These are phyloP conservation scores for Theretra japonica DNA, from an alignment of 2,888 invertebrate species.

Conservation along the genomic window DNA sequence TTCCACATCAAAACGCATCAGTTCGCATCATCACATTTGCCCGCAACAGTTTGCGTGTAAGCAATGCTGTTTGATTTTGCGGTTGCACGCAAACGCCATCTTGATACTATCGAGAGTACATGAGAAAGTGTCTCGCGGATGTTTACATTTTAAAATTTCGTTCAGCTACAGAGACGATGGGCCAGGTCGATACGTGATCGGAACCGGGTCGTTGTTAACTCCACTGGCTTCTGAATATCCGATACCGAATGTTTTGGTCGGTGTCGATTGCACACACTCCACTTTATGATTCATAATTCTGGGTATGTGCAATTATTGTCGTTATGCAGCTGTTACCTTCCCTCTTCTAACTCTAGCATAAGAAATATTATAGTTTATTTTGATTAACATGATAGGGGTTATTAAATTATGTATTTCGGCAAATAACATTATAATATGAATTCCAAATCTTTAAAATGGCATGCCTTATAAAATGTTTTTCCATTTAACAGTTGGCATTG, in stretches of 20 bases:
- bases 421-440: no score
- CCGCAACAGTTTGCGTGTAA: constrained; percentile 55
- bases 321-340: background rate
- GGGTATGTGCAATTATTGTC: background rate
- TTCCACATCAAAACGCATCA: background rate
- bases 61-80: constrained; percentile 13
- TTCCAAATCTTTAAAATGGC: no score
- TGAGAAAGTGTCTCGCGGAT: constrained; percentile 62
- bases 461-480: no score
- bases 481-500: background rate
- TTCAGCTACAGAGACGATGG: constrained; percentile 45
- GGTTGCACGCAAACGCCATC: constrained; percentile 31
- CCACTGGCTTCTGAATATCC: constrained; percentile 42
- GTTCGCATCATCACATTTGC: background rate
- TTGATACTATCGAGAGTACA: constrained; percentile 32
- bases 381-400: no score
- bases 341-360: background rate
- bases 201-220: constrained; percentile 61
- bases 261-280: background rate
- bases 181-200: constrained; percentile 55
- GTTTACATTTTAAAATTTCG: constrained; percentile 59
- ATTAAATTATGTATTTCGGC: no score
- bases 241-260: constrained; percentile 35
- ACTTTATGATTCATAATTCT: background rate
- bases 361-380: no score